These are phyloP conservation scores for Adrianichthys oophorus DNA, from an alignment of 2,797 vertebrate genomes.

Conservation along the genomic window DNA sequence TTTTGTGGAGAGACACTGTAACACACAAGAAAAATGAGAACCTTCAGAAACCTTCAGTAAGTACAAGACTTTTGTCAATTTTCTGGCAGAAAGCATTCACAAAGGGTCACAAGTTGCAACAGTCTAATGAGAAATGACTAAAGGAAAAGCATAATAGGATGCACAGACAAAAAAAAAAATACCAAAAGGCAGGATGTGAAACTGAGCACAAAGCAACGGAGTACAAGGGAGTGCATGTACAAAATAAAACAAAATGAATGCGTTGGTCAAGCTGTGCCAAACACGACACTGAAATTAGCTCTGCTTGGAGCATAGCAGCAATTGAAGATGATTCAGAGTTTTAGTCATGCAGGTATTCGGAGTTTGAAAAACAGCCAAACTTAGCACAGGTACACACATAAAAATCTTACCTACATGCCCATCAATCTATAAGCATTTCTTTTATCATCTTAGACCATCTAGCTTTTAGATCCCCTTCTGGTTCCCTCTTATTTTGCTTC, in stretches of 20 bases:
- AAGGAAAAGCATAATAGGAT: too few relatives aligned
- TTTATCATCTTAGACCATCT: constrained; percentile 30
- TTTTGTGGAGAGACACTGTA: too few relatives aligned
- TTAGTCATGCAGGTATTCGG: constrained; percentile 50
- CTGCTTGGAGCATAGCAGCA: constrained; percentile 35
- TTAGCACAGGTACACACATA: constrained; percentile 46
- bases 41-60: too few relatives aligned
- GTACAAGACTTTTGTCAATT: too few relatives aligned
- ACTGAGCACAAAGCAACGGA: background rate
- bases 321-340: constrained; percentile 56
- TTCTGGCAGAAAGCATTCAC: too few relatives aligned
- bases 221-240: background rate
- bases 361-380: constrained; percentile 59
- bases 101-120: too few relatives aligned
- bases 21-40: too few relatives aligned
- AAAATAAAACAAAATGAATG: background rate
- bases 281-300: constrained; percentile 38
- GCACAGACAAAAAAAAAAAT: too few relatives aligned
- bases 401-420: too few relatives aligned
- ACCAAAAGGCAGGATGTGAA: too few relatives aligned
- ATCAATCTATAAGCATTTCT: background rate
- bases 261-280: constrained; percentile 28
- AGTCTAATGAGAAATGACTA: too few relatives aligned
- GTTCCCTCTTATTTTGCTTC: constrained; percentile 28
- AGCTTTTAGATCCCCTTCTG: constrained; percentile 19